Evolutionary conservation across 1,140 invertebrate species (phyloP).

Genomic region (Diorhabda sublineata): DNA sequence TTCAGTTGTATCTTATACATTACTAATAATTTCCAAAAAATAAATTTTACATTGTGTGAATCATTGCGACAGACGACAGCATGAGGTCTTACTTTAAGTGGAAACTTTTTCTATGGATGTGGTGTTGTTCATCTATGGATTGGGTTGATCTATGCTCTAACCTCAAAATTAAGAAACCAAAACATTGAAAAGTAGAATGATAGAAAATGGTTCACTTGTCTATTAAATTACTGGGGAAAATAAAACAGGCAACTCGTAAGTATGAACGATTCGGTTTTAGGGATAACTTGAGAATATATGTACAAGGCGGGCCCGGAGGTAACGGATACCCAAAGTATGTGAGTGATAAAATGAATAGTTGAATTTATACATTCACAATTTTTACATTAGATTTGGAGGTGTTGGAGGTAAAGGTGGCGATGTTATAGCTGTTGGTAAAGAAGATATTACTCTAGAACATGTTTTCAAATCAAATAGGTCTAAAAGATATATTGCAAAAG

Average conservation of each 20-base stretch:
- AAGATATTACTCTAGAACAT: constrained; percentile 56
- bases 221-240: constrained; percentile 34
- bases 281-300: constrained; percentile 67
- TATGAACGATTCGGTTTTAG: constrained; percentile 57
- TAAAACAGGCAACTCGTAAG: constrained; percentile 42
- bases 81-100: too few relatives aligned
- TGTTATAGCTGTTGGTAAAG: constrained; percentile 66
- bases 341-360: neutral
- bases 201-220: constrained; percentile 47
- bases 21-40: too few relatives aligned
- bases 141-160: too few relatives aligned
- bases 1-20: too few relatives aligned
- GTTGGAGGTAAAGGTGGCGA: constrained; percentile 82
- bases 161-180: too few relatives aligned
- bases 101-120: too few relatives aligned
- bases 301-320: constrained; percentile 73
- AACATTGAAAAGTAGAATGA: neutral
- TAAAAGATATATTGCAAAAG: constrained; percentile 58
- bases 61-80: too few relatives aligned
- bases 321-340: constrained; percentile 46
- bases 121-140: too few relatives aligned
- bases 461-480: constrained; percentile 52
- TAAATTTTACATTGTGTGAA: too few relatives aligned
- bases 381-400: constrained; percentile 68
- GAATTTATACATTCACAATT: too few relatives aligned